Conservation (phyloP, 2,113 vertebrate species). For the Brienomyrus longianalis region DNA sequence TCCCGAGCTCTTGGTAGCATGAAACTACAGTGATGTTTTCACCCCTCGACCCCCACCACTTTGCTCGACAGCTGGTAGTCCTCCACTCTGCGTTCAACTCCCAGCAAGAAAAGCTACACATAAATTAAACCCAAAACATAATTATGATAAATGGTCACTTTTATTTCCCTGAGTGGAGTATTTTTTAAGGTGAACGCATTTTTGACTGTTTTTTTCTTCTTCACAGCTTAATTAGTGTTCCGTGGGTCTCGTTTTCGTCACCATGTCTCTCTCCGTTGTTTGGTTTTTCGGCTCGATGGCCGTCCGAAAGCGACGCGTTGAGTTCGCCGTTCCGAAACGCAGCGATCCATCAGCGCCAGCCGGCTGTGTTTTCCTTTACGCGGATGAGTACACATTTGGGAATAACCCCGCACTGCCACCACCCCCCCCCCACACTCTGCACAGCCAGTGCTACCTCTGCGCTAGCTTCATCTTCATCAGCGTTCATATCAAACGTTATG, state of each 20-base stretch:
- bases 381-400: not conserved
- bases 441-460: not conserved
- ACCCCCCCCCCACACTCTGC: not conserved
- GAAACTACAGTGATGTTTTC: constrained; percentile 1
- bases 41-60: not conserved
- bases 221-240: not conserved
- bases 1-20: not conserved
- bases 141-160: constrained; percentile 19
- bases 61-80: constrained; percentile 12
- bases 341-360: not conserved
- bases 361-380: not conserved
- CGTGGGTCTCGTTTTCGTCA: not conserved
- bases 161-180: constrained; percentile 14
- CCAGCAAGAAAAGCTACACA: not conserved
- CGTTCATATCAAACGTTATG: not conserved
- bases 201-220: not conserved
- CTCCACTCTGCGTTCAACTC: constrained; percentile 6
- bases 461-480: not conserved
- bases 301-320: not conserved
- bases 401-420: not conserved
- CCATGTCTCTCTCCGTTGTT: not conserved
- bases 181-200: not conserved
- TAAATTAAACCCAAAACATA: constrained; percentile 16
- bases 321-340: not conserved
- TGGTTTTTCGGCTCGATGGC: not conserved